Percentiles rank a stretch among this genome's conserved stretches.
These are phyloP conservation scores for Drosophila arizonae DNA, from an alignment of 1,140 invertebrate species.

Conservation along the genomic window DNA sequence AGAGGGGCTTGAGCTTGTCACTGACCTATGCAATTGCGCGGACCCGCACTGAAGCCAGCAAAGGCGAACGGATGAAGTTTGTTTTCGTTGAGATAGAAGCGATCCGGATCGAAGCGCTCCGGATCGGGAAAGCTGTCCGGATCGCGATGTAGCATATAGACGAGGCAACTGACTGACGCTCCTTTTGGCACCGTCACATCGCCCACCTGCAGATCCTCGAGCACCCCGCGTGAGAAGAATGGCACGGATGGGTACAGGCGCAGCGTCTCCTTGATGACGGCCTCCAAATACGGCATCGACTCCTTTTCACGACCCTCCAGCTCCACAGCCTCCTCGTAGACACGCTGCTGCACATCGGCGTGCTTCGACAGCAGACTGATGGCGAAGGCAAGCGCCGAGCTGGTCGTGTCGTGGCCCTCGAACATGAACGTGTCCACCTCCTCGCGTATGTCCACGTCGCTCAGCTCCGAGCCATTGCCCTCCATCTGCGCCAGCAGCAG, in stretches of 20 bases:
- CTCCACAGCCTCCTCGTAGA: conserved; percentile 85
- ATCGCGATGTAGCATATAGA: conserved; percentile 86
- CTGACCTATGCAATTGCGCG: conserved; percentile 88
- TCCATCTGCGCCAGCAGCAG: conserved; percentile 85
- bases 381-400: conserved; percentile 85
- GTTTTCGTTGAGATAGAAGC: conserved; percentile 85
- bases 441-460: conserved; percentile 88
- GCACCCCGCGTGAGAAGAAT: conserved; percentile 85
- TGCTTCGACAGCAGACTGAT: conserved; percentile 86
- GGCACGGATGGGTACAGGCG: conserved; percentile 88
- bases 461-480: conserved; percentile 83
- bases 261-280: conserved; percentile 87
- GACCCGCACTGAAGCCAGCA: conserved; percentile 87
- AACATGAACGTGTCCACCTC: conserved; percentile 94
- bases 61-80: conserved; percentile 84
- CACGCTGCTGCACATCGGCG: conserved; percentile 86
- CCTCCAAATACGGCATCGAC: conserved; percentile 87
- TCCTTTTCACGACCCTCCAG: conserved; percentile 83
- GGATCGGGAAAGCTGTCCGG: conserved; percentile 86
- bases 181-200: conserved; percentile 83
- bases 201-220: conserved; percentile 83
- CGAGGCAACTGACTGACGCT: conserved; percentile 82
- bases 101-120: conserved; percentile 87
- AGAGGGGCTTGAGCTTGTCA: neutral
- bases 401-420: conserved; percentile 90